Evolutionary conservation across 2,113 vertebrate genomes (phyloP), one percentile per base, ranked within the genome.

Genomic region (Coptodon bakossiorum): DNA sequence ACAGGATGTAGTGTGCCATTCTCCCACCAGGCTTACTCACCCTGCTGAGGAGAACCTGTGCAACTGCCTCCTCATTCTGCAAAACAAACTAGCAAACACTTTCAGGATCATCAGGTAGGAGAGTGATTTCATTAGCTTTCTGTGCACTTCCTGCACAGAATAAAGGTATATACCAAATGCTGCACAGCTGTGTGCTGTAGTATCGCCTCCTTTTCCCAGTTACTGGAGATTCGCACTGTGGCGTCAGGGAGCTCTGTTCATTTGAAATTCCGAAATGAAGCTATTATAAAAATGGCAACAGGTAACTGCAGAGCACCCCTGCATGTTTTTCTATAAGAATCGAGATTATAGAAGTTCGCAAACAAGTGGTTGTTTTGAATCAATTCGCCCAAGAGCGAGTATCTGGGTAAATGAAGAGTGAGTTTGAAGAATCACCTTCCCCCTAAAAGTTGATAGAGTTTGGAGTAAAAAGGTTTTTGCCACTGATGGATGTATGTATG

Each of bases 1-100:
- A 92, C 90, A 90, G 94, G 93, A 95, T 90, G 90, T 78, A 91
- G 90, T 81, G 80, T 3, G 17, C 86, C 80, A 36, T 83, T 84
- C 85, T 86, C 90, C 71, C 84, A 83, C 80, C 85, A 86, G 86
- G 87, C 56, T 88, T 80, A n/a, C 85, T 87, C 89, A 34, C 82
- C 88, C 90, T 31, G 91, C 90, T 88, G 92, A 54, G 92, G 6
- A 9, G 83, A 91, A 80, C 82, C 83, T 87, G 88, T 54, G 71
- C 83, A 27, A 6, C 82, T 16, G 45, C 81, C 66, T 87, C 66
- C 85, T 88, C 86, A 50, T 63, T 83, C 52, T 43, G 68, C 27
- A 56, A 88, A 82, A 86, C 78, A 86, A 89, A 84, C 85, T 76
- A 79, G 83, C 78, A 68, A 76, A 86, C 27, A 40, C 59, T 29